Conservation (phyloP, 2,797 vertebrate genomes). For the Pachyuromys duprasi region DNA sequence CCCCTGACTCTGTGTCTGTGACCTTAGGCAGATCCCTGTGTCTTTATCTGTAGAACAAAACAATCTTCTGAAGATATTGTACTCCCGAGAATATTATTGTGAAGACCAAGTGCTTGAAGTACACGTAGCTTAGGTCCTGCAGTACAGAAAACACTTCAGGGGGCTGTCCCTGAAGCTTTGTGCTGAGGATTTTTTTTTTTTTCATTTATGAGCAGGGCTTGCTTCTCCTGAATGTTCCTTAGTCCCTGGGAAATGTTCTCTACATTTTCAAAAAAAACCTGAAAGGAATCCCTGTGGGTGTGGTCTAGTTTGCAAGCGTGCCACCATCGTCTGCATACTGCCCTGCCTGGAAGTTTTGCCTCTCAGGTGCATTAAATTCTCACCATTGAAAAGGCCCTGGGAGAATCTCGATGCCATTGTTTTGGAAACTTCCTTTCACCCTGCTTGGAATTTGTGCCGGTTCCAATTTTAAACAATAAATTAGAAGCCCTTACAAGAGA, state of each 20-base stretch:
- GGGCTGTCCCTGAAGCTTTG: not conserved
- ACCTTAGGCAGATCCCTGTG: not conserved
- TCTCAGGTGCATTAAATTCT: constrained; percentile 71
- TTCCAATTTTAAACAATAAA: constrained; percentile 79
- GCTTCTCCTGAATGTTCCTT: not conserved
- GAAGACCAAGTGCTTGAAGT: not conserved
- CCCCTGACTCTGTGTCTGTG: not conserved
- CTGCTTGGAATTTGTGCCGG: constrained; percentile 75
- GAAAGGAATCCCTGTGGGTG: not conserved
- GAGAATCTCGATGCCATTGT: constrained; percentile 81
- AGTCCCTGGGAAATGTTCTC: not conserved
- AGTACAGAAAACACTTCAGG: too few relatives aligned
- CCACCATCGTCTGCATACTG: not conserved
- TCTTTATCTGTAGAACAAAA: not conserved
- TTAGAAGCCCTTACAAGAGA: constrained; percentile 68
- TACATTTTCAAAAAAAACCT: constrained; percentile 28
- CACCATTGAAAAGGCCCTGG: constrained; percentile 80
- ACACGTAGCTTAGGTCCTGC: not conserved
- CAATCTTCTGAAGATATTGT: not conserved
- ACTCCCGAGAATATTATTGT: not conserved
- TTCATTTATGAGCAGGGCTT: not conserved
- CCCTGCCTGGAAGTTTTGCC: not conserved
- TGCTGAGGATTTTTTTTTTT: not conserved
- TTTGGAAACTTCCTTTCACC: constrained; percentile 81
- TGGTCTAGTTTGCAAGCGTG: constrained; percentile 10